A percentile compares a stretch with the other conserved stretches of the same genome.
These are phyloP conservation scores for Iselma pallidipennis DNA, from an alignment of 2,888 invertebrate genomes.

Conservation along the genomic window DNA sequence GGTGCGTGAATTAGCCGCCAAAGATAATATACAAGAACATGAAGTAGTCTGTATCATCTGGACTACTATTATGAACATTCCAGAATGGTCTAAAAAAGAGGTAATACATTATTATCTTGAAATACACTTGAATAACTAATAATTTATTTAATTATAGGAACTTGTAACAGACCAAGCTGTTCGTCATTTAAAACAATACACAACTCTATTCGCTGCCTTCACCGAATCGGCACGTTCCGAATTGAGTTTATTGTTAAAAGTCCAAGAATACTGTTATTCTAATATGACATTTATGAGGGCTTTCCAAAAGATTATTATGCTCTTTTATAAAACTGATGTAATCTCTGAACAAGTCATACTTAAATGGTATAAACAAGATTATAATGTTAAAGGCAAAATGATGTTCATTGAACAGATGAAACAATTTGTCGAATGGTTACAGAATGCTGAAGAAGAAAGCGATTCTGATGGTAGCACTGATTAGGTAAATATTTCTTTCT, in stretches of 20 bases:
- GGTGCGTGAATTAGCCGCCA: conserved; percentile 82
- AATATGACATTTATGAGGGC: conserved; percentile 99
- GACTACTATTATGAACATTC: conserved; percentile 92
- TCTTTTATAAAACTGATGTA: conserved; percentile 95
- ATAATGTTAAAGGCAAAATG: conserved; percentile 88
- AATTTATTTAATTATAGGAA: conserved; percentile 59
- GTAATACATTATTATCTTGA: conserved; percentile 41
- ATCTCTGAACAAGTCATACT: conserved; percentile 93
- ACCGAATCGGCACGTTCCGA: conserved; percentile 85
- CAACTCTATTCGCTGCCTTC: conserved; percentile 84
- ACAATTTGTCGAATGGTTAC: conserved; percentile 96
- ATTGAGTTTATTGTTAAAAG: conserved; percentile 84
- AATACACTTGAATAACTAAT: no score
- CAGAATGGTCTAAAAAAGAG: conserved; percentile 99
- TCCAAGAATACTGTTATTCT: conserved; percentile 98
- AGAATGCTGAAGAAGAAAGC: conserved; percentile 90
- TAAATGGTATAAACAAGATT: conserved; percentile 95
- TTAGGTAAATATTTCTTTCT: conserved; percentile 44
- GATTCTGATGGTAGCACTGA: conserved; percentile 61
- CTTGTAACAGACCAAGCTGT: conserved; percentile 94
- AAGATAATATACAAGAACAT: conserved; percentile 85
- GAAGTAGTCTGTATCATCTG: conserved; percentile 74
- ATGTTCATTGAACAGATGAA: conserved; percentile 99
- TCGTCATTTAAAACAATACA: conserved; percentile 85
- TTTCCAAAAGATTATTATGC: conserved; percentile 95